Percentiles rank a stretch among this genome's conserved stretches.
These are phyloP conservation scores for Suncus etruscus DNA, from an alignment of 2,113 vertebrate species.

Conservation along the genomic window DNA sequence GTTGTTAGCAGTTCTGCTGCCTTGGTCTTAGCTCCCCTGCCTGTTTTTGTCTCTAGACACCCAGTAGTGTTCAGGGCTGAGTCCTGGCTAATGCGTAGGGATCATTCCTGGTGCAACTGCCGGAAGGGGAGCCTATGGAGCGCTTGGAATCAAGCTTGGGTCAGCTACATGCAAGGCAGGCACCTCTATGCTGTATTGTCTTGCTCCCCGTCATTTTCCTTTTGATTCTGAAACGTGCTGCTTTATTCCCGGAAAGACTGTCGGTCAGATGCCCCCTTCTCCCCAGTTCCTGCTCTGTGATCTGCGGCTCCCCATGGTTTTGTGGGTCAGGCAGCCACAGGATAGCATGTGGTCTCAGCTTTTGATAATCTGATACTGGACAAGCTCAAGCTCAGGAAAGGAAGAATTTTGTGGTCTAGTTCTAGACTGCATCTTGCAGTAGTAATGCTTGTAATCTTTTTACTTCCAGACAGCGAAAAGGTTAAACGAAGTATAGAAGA, in stretches of 20 bases:
- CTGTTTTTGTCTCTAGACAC: not conserved
- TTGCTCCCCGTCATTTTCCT: not conserved
- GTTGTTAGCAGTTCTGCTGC: not conserved
- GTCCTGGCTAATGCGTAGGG: no score
- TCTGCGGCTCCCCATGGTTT: no score
- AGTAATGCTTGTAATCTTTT: constrained; percentile 34
- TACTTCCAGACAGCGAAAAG: constrained; percentile 76
- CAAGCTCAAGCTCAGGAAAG: not conserved
- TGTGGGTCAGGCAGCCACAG: not conserved
- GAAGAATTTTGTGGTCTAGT: not conserved
- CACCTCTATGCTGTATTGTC: no score
- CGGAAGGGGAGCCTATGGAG: no score
- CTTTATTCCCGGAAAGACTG: not conserved
- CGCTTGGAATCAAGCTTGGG: no score
- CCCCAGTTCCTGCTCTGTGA: no score
- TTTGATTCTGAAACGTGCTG: not conserved
- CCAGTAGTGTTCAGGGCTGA: no score
- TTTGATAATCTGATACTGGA: constrained; percentile 19
- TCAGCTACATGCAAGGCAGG: no score
- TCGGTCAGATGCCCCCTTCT: not conserved
- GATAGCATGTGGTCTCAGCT: not conserved
- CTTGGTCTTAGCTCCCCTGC: not conserved
- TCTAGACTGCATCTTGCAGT: not conserved
- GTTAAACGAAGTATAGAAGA: constrained; percentile 74
- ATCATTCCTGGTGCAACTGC: no score